Base-by-base conservation (phyloP, 2,113 vertebrate species). In the Andinoacara biseriatus region DNA sequence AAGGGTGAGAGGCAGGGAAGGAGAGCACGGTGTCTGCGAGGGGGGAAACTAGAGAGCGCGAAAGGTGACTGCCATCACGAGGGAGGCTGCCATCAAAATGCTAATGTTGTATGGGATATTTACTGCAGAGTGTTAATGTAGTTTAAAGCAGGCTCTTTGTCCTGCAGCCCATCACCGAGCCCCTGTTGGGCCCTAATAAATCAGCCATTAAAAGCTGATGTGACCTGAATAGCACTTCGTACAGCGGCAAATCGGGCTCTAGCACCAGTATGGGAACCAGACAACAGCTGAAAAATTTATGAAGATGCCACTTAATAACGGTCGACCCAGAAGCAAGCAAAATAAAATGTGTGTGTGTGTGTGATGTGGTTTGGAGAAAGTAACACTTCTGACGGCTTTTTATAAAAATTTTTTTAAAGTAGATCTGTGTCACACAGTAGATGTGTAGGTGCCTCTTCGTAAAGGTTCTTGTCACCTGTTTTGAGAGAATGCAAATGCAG, bases 141-240 rank as follows among this genome's bases (percentile, higher is more conserved):
- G 89, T 95, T 94, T 95, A 94, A 95, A 95, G 92, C 94, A 90
- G 93, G 83, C 90, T 94, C 87, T 94, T 93, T 94, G 94, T 93
- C 90, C 89, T 61, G 84, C 80, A 76, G 85, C 92, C 92, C 91
- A 89, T 91, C 92, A 89, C 81, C 58, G 56, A 85, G 89, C 86
- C 85, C 87, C 87, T 86, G 92, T 91, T 88, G 84, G 78, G 78
- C 59, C 59, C 78, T 87, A 82, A 93, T 94, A 95, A 95, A 95
- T 95, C 94, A 94, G 86, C 89, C 93, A 94, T 94, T 95, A 95
- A 94, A 94, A 91, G 90, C 93, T 93, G 91, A 91, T 95, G 93
- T 95, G 94, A 93, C 94, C 93, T 92, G 92, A 94, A 95, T 94
- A 91, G 91, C 82, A 60, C 87, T 89, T 91, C 88, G 89, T 93